These are phyloP conservation scores for Tortricodes alternella DNA, from an alignment of 2,888 invertebrate genomes.

Conservation along the genomic window DNA sequence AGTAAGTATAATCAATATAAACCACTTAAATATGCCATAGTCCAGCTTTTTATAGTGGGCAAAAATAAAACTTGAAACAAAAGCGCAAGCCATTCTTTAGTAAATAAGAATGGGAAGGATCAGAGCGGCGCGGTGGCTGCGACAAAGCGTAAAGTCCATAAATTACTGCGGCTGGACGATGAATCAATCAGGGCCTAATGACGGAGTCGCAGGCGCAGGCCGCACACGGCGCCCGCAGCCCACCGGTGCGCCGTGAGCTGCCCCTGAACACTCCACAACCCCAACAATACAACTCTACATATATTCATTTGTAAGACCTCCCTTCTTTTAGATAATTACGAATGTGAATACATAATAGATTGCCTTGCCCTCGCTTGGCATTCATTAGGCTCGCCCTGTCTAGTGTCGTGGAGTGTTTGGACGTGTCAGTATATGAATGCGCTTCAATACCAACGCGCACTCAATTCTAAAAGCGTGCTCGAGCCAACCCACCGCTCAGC, in stretches of 20 bases:
- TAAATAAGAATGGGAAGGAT: constrained; percentile 44
- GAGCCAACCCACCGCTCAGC: constrained; percentile 48
- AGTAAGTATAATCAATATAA: constrained; percentile 15
- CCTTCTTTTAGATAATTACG: constrained; percentile 29
- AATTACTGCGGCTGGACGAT: constrained; percentile 70
- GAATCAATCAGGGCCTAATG: constrained; percentile 77
- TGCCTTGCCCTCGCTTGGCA: constrained; percentile 28
- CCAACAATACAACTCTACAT: constrained; percentile 17
- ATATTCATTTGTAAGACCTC: constrained; percentile 27
- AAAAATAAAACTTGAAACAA: constrained; percentile 54
- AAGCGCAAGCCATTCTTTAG: constrained; percentile 61
- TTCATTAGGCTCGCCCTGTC: constrained; percentile 29
- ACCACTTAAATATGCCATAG: constrained; percentile 5
- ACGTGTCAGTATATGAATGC: constrained; percentile 40
- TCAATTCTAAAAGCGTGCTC: constrained; percentile 46
- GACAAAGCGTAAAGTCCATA: constrained; percentile 68
- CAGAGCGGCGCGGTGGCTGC: constrained; percentile 52
- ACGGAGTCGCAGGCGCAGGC: constrained; percentile 60
- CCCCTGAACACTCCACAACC: constrained; percentile 6
- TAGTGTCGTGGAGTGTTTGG: constrained; percentile 39
- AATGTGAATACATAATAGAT: constrained; percentile 29
- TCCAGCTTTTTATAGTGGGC: constrained; percentile 40
- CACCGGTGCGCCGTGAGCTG: constrained; percentile 35
- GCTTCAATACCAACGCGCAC: constrained; percentile 48
- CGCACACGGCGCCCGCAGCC: constrained; percentile 60